These are phyloP conservation scores for Cheirogaleus major DNA, from an alignment of 2,797 vertebrate genomes.

Conservation along the genomic window DNA sequence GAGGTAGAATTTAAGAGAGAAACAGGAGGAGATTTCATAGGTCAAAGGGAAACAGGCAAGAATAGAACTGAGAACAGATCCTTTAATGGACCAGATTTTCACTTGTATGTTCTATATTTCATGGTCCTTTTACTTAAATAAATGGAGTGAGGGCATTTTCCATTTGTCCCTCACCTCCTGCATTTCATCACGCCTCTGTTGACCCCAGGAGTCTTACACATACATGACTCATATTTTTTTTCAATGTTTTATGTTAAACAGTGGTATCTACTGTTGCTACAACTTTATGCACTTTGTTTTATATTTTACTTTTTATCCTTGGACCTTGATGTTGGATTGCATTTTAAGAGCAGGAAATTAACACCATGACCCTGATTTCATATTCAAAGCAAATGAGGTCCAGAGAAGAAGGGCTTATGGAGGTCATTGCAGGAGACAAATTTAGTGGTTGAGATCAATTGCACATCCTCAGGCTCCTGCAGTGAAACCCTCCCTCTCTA, in stretches of 20 bases:
- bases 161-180: not conserved
- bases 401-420: constrained; percentile 39
- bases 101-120: not conserved
- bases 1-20: constrained; percentile 32
- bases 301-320: constrained; percentile 53
- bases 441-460: constrained; percentile 37
- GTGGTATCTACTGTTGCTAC: not conserved
- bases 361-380: constrained; percentile 64
- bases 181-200: not conserved
- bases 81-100: not conserved
- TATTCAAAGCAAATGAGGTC: constrained; percentile 68
- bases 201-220: not conserved
- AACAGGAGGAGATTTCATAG: not conserved
- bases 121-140: not conserved
- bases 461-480: not conserved
- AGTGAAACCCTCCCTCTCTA: not conserved
- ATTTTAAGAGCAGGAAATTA: constrained; percentile 64
- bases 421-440: not conserved
- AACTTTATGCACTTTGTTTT: not conserved
- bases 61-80: not conserved
- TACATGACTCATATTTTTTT: not conserved
- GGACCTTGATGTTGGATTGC: constrained; percentile 45
- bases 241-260: not conserved
- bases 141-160: not conserved
- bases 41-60: not conserved